A percentile compares a stretch with the other conserved stretches of the same genome.
These are phyloP conservation scores for Solen grandis DNA, from an alignment of 1,140 invertebrate genomes.

Conservation along the genomic window DNA sequence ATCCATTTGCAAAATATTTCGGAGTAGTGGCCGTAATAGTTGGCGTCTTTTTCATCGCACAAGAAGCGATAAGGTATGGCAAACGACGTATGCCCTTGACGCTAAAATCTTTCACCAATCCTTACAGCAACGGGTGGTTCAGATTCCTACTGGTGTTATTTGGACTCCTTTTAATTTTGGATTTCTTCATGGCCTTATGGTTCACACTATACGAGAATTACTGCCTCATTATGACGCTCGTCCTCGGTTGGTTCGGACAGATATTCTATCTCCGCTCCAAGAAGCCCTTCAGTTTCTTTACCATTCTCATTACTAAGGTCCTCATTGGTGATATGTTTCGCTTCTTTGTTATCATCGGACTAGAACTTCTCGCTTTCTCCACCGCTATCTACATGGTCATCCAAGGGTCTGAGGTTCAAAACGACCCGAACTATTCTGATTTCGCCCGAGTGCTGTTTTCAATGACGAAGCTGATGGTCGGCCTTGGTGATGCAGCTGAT, in stretches of 20 bases:
- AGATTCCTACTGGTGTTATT: slow-evolving; percentile 61
- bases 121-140: slow-evolving; percentile 35
- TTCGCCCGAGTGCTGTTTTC: slow-evolving; percentile 57
- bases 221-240: slow-evolving; percentile 54
- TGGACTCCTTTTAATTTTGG: slow-evolving; percentile 59
- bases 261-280: slow-evolving; percentile 61
- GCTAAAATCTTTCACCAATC: slow-evolving; percentile 7
- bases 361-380: slow-evolving; percentile 66
- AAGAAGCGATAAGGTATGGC: neutral
- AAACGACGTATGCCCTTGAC: slow-evolving; percentile 31
- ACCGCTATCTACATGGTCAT: slow-evolving; percentile 63
- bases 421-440: slow-evolving; percentile 47
- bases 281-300: slow-evolving; percentile 62
- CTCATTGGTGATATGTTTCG: slow-evolving; percentile 60
- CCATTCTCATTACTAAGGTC: slow-evolving; percentile 62
- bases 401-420: neutral
- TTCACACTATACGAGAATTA: slow-evolving; percentile 5
- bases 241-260: slow-evolving; percentile 63
- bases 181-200: slow-evolving; percentile 49
- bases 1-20: neutral
- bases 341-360: slow-evolving; percentile 58
- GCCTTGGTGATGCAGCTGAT: slow-evolving; percentile 61
- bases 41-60: slow-evolving; percentile 30
- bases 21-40: slow-evolving; percentile 47
- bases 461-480: slow-evolving; percentile 71